Evolutionary conservation across 2,888 invertebrate genomes (phyloP).

Genomic region (Conchocele bisecta): DNA sequence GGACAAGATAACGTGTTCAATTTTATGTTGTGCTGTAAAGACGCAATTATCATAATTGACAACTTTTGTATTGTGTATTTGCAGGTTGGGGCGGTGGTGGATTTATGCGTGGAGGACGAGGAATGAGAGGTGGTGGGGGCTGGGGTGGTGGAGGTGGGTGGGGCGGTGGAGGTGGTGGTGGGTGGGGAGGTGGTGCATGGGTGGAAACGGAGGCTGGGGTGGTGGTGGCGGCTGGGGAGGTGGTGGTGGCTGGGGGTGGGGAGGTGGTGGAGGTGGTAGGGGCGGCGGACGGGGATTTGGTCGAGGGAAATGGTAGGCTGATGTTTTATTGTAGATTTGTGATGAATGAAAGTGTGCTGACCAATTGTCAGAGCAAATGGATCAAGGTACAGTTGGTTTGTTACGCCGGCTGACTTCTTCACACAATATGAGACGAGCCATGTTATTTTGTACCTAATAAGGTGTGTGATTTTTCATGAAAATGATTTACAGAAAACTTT

Average conservation of each 20-base stretch:
- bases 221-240: slow-evolving; percentile 48
- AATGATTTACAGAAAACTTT: too few relatives aligned
- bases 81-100: not conserved
- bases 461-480: too few relatives aligned
- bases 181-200: slow-evolving; percentile 15
- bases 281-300: slow-evolving; percentile 42
- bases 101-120: not conserved
- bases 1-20: too few relatives aligned
- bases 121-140: slow-evolving; percentile 17
- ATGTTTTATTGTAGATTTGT: too few relatives aligned
- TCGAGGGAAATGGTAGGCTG: slow-evolving; percentile 44
- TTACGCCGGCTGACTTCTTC: too few relatives aligned
- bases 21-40: too few relatives aligned
- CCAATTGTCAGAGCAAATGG: too few relatives aligned
- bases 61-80: not conserved
- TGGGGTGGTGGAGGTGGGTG: slow-evolving; percentile 8
- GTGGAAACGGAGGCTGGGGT: slow-evolving; percentile 36
- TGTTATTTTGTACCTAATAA: too few relatives aligned
- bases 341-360: slow-evolving; percentile 53
- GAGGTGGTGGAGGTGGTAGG: slow-evolving; percentile 14
- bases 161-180: slow-evolving; percentile 32
- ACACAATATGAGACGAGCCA: too few relatives aligned
- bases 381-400: too few relatives aligned
- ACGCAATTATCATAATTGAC: too few relatives aligned
- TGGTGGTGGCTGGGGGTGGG: slow-evolving; percentile 14